phyloP scores from a whole-genome alignment of 2,888 invertebrate genomes.

The Anthoptus insignis region DNA sequence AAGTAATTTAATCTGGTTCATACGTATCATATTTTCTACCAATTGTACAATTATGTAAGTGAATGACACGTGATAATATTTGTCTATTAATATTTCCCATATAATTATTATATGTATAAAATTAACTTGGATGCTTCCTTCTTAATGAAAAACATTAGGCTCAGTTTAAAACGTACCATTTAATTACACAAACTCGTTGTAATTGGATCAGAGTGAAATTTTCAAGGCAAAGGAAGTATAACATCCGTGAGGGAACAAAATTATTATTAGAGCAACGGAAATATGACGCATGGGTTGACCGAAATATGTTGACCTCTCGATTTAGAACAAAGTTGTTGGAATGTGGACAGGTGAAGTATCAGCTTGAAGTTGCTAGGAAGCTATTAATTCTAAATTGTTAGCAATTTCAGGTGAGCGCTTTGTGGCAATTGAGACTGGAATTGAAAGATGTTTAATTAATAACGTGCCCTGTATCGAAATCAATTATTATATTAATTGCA shows the following conservation, averaged over 20 bases:
- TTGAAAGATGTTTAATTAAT: conserved; percentile 33
- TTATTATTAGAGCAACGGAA: conserved; percentile 64
- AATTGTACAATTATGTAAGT: too few relatives aligned
- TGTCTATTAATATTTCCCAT: too few relatives aligned
- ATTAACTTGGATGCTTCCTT: conserved; percentile 12
- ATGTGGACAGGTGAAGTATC: conserved; percentile 23
- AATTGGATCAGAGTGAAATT: conserved; percentile 59
- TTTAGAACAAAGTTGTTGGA: neutral
- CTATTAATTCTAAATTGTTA: conserved; percentile 36
- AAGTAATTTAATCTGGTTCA: too few relatives aligned
- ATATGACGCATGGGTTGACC: conserved; percentile 53
- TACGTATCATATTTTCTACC: too few relatives aligned
- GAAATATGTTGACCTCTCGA: conserved; percentile 54
- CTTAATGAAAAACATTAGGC: conserved; percentile 37
- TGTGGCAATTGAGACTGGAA: conserved; percentile 29
- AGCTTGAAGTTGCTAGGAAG: conserved; percentile 19
- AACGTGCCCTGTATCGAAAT: neutral
- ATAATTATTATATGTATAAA: neutral
- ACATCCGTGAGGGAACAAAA: conserved; percentile 59
- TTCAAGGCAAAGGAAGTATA: conserved; percentile 72
- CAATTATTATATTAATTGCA: neutral
- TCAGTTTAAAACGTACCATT: conserved; percentile 49
- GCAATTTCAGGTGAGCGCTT: conserved; percentile 32
- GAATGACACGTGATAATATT: too few relatives aligned
- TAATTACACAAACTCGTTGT: conserved; percentile 52